Evolutionary conservation across 2,113 vertebrate species (phyloP).

Genomic region (Hydrolagus affinis): DNA sequence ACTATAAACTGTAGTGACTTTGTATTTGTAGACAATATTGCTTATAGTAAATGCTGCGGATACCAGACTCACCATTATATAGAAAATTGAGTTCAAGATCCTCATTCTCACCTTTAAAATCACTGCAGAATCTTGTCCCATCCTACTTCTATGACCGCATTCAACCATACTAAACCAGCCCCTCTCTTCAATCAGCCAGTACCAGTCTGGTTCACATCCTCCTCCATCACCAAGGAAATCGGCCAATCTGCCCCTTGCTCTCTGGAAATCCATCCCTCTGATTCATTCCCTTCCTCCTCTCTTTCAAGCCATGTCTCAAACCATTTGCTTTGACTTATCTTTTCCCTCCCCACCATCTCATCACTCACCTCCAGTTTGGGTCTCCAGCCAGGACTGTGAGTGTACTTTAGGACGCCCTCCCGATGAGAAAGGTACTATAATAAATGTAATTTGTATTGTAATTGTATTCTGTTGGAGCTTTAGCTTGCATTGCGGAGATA

Average conservation of each 20-base stretch:
- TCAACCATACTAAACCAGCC: not conserved
- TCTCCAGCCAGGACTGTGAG: too few relatives aligned
- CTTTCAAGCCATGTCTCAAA: not conserved
- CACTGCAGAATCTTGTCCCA: not conserved
- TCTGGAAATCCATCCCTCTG: not conserved
- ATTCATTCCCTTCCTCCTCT: not conserved
- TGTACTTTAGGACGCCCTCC: too few relatives aligned
- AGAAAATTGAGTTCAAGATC: not conserved
- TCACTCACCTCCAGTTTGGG: too few relatives aligned
- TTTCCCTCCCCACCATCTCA: not conserved
- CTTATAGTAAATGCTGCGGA: too few relatives aligned
- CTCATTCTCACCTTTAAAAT: not conserved
- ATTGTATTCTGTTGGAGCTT: too few relatives aligned
- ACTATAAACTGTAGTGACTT: too few relatives aligned
- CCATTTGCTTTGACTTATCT: not conserved
- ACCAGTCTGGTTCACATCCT: not conserved
- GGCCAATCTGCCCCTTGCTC: not conserved
- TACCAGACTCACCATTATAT: too few relatives aligned
- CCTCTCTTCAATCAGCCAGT: not conserved
- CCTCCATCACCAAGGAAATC: not conserved
- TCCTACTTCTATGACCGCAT: not conserved
- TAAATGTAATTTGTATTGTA: too few relatives aligned
- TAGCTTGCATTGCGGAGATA: not conserved
- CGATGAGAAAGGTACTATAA: too few relatives aligned
- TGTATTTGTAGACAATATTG: too few relatives aligned